Percentiles rank a stretch among this genome's conserved stretches.
These are phyloP conservation scores for Amphiprion ocellaris DNA, from an alignment of 2,113 vertebrate species.

Conservation along the genomic window DNA sequence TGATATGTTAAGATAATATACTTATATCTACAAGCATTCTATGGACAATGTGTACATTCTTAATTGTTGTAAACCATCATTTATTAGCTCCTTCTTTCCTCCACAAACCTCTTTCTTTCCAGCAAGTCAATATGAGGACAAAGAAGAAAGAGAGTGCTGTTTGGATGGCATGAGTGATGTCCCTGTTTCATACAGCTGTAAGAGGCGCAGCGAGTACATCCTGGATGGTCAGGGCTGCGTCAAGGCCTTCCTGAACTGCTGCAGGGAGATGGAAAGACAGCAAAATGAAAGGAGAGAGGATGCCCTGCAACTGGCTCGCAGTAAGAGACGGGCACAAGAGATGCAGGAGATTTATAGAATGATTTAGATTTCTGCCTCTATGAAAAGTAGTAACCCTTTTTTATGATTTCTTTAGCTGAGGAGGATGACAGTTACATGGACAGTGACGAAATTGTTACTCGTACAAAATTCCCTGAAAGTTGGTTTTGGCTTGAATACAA, in stretches of 20 bases:
- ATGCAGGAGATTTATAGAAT: not conserved
- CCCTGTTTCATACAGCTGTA: conserved; percentile 82
- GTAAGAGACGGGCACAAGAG: conserved; percentile 54
- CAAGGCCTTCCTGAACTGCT: conserved; percentile 88
- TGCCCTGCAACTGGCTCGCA: conserved; percentile 60
- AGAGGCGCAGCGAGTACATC: conserved; percentile 80
- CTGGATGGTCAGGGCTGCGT: conserved; percentile 73
- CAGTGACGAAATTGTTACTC: conserved; percentile 59
- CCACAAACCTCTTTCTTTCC: not conserved
- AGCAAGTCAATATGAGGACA: conserved; percentile 78
- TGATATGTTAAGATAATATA: no score
- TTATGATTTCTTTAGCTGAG: conserved; percentile 52
- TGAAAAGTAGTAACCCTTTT: not conserved
- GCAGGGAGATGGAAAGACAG: conserved; percentile 64
- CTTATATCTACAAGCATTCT: no score
- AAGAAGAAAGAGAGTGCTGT: conserved; percentile 81
- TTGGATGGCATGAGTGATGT: conserved; percentile 85
- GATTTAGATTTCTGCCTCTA: no score
- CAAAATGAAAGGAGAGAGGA: conserved; percentile 24
- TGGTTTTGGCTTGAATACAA: conserved; percentile 72
- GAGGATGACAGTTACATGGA: conserved; percentile 45
- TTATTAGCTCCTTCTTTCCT: not conserved
- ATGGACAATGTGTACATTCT: no score
- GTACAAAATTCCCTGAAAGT: conserved; percentile 76
- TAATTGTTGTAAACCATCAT: not conserved